Evolutionary conservation across 2,888 invertebrate genomes (phyloP).

Genomic region (Bimastos eiseni): DNA sequence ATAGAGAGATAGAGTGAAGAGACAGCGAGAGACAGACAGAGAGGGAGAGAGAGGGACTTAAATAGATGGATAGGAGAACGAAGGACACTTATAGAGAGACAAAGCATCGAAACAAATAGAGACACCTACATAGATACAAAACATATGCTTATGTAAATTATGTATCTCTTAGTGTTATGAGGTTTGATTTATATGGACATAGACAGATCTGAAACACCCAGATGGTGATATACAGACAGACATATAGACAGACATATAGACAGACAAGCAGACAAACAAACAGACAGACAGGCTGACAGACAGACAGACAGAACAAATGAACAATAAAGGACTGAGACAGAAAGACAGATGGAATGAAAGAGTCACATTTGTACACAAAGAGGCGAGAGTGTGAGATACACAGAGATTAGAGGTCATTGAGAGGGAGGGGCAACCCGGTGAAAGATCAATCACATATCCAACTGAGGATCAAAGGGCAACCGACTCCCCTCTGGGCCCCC

Average conservation of each 20-base stretch:
- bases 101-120: background rate
- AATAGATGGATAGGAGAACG: too few species aligned
- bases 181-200: too few species aligned
- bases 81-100: background rate
- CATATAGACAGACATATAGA: background rate
- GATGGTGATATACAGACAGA: too few species aligned
- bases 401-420: background rate
- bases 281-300: background rate
- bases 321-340: too few species aligned
- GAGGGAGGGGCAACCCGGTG: background rate
- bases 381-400: background rate
- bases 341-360: background rate
- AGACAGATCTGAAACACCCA: too few species aligned
- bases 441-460: background rate
- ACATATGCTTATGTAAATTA: too few species aligned
- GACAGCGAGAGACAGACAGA: background rate
- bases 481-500: background rate
- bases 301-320: background rate
- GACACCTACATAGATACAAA: too few species aligned
- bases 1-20: background rate
- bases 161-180: too few species aligned
- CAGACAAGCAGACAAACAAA: background rate
- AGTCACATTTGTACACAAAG: background rate
- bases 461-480: background rate
- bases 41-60: constrained; percentile 21